A percentile compares a stretch with the other conserved stretches of the same genome.
Conservation (phyloP, 2,113 vertebrate genomes). For the Atractosteus spatula region DNA sequence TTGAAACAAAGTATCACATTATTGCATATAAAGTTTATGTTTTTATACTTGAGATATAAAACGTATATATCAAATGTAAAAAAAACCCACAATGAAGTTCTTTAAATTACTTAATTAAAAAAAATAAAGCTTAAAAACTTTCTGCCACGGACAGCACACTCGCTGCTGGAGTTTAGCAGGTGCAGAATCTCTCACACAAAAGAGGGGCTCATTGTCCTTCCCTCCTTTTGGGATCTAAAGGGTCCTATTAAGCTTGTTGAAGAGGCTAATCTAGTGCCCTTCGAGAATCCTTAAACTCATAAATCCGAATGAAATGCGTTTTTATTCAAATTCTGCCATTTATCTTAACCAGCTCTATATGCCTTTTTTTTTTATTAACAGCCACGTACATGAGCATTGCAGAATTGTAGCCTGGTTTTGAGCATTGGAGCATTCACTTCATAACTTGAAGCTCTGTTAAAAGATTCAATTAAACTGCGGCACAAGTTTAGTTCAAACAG, state of each 20-base stretch:
- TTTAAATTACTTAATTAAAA: too few species aligned
- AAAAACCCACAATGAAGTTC: not conserved
- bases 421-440: too few species aligned
- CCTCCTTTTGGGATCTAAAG: constrained; percentile 44
- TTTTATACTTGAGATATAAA: too few species aligned
- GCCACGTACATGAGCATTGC: too few species aligned
- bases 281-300: constrained; percentile 33
- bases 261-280: constrained; percentile 39
- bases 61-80: too few species aligned
- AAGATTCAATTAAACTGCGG: too few species aligned
- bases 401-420: too few species aligned
- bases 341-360: constrained; percentile 38
- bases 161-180: constrained; percentile 50
- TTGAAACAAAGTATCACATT: too few species aligned
- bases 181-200: constrained; percentile 48
- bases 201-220: constrained; percentile 41
- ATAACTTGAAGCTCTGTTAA: too few species aligned
- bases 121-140: constrained; percentile 13
- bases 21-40: too few species aligned
- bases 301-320: constrained; percentile 37
- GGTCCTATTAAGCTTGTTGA: constrained; percentile 49
- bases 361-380: constrained; percentile 8
- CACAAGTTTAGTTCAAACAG: too few species aligned
- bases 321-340: constrained; percentile 42
- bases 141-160: constrained; percentile 32